A percentile compares a stretch with the other conserved stretches of the same genome.
Evolutionary conservation across 2,888 invertebrate species (phyloP).

Genomic region (Torymus aiolomorphi): DNA sequence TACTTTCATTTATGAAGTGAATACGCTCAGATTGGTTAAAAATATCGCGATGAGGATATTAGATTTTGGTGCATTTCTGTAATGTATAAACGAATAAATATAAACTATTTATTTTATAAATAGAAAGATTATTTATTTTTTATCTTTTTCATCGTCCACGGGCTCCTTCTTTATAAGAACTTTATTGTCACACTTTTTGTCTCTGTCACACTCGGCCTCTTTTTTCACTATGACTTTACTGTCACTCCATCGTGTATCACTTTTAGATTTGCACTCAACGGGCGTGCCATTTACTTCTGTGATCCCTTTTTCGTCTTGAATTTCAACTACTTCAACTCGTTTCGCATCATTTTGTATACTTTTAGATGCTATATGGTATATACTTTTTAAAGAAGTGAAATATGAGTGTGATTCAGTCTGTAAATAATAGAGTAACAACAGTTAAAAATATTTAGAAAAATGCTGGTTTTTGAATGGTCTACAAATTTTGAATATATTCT

Average conservation of each 20-base stretch:
- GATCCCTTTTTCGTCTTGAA: slow-evolving; percentile 71
- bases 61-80: slow-evolving; percentile 47
- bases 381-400: slow-evolving; percentile 79
- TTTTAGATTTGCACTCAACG: slow-evolving; percentile 70
- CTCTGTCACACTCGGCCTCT: slow-evolving; percentile 69
- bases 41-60: slow-evolving; percentile 34
- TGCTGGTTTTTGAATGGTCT: too few relatives aligned
- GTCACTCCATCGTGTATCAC: slow-evolving; percentile 73
- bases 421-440: slow-evolving; percentile 4
- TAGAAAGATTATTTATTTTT: slow-evolving; percentile 58
- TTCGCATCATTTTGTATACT: slow-evolving; percentile 70
- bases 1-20: slow-evolving; percentile 43
- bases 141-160: slow-evolving; percentile 64
- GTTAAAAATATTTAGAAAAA: slow-evolving; percentile 10
- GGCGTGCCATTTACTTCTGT: slow-evolving; percentile 73
- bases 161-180: slow-evolving; percentile 65
- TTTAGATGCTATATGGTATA: slow-evolving; percentile 72
- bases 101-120: too few relatives aligned
- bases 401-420: slow-evolving; percentile 84
- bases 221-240: slow-evolving; percentile 70
- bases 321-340: slow-evolving; percentile 73
- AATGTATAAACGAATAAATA: slow-evolving; percentile 55
- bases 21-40: slow-evolving; percentile 24
- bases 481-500: not conserved
- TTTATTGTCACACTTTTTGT: slow-evolving; percentile 71